Evolutionary conservation across 2,113 vertebrate genomes (phyloP), one percentile per base, ranked within the genome.

Genomic region (Ellobius talpinus): DNA sequence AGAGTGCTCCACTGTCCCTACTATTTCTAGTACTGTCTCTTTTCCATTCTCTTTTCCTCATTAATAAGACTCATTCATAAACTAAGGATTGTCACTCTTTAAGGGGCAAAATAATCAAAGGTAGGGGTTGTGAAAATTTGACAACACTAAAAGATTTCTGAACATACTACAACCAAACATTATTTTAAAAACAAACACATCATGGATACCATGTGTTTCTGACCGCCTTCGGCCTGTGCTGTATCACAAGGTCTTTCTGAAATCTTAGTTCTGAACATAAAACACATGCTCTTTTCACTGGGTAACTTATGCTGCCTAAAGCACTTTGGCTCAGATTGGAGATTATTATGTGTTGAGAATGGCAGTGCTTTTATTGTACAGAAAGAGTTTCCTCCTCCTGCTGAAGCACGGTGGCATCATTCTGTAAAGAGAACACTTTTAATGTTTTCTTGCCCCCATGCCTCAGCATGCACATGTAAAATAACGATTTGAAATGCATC

Each of bases 11-110:
- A 73, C 55, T 29, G 63, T 10, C 14, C 1, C 7, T 88, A 26
- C 21, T 45, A 21, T 87, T 90, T 0, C 81, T 77, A 72, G 8
- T 58, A 16, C 19, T 68, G 9, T 70, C 3, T 65, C 42, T 31
- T 9, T 21, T 4, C 5, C 52, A 9, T 42, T 11, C 24, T 1
- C 19, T 7, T 10, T 12, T 7, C 23, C 50, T 39, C 26, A 1
- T n/a, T 9, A 50, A 47, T 47, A 31, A 31, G 31, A 70, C 31
- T 45, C 11, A 47, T 87, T 50, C 45, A 13, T 47, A 68, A 68
- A 50, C 8, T 52, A 26, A 45, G 42, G 19, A 1, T 86, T 66
- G 19, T 50, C 31, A 47, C 9, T 24, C 17, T 23, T 33, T 24
- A 66, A 45, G 42, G 42, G 29, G 31, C 3, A 45, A 68, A 42